Evolutionary conservation across 2,888 invertebrate species (phyloP).

Genomic region (Athetis lepigone): DNA sequence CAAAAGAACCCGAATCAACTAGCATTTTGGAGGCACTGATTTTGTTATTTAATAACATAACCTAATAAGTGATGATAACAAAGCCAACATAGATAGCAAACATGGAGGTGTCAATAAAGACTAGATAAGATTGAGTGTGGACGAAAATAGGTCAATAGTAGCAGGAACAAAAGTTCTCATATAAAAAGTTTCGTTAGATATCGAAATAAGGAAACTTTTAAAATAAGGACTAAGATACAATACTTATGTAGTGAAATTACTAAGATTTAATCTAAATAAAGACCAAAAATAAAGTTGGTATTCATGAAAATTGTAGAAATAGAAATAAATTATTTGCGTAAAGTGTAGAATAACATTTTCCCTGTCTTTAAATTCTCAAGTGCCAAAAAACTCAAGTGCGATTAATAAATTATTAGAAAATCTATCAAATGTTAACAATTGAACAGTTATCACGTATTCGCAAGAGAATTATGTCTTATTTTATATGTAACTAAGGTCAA

Average conservation of each 20-base stretch:
- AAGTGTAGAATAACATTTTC: too few species aligned
- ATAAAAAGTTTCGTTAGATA: background rate
- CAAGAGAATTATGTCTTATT: slow-evolving; percentile 49
- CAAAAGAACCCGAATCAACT: background rate
- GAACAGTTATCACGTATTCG: slow-evolving; percentile 40
- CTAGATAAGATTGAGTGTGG: slow-evolving; percentile 49
- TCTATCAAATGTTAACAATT: slow-evolving; percentile 30
- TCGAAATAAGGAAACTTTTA: background rate
- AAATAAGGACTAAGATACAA: background rate
- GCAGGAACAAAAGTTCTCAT: background rate
- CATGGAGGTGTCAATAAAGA: slow-evolving; percentile 48
- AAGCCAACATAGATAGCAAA: slow-evolving; percentile 24
- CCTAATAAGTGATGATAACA: slow-evolving; percentile 53
- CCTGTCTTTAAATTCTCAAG: too few species aligned
- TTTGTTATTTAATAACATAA: slow-evolving; percentile 25
- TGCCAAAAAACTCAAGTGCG: slow-evolving; percentile 21
- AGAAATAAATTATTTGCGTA: too few species aligned
- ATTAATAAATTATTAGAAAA: slow-evolving; percentile 21
- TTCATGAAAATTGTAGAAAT: background rate
- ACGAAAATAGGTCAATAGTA: slow-evolving; percentile 47
- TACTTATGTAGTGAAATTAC: background rate
- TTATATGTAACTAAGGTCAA: slow-evolving; percentile 47
- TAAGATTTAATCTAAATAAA: background rate
- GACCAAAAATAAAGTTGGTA: background rate
- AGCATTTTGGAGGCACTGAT: slow-evolving; percentile 3